These are phyloP conservation scores for Steromphala cineraria DNA, from an alignment of 2,888 invertebrate species.

Conservation along the genomic window DNA sequence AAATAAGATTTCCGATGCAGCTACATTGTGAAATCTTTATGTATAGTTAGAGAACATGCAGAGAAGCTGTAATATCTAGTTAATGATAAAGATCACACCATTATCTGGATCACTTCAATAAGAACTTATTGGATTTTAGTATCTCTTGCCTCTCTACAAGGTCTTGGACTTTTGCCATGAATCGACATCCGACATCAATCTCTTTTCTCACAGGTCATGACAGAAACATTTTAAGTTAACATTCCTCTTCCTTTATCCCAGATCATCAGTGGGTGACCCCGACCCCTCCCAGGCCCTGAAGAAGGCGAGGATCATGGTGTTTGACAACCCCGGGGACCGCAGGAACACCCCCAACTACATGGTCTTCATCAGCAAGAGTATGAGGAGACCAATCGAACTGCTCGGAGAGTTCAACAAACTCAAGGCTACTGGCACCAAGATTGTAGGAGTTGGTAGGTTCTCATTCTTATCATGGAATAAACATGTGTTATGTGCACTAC, in stretches of 20 bases:
- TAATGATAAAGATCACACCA: no score
- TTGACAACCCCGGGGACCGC: constrained; percentile 49
- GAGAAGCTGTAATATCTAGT: no score
- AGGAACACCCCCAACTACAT: constrained; percentile 57
- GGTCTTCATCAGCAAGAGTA: constrained; percentile 61
- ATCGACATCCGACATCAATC: no score
- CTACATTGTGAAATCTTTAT: no score
- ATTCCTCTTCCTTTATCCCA: constrained; percentile 25
- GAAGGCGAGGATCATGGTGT: constrained; percentile 52
- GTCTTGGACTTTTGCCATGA: no score
- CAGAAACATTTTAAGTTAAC: no score
- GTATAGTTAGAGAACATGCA: no score
- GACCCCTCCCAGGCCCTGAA: constrained; percentile 58
- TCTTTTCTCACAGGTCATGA: no score
- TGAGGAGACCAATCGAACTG: constrained; percentile 44
- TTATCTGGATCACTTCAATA: no score
- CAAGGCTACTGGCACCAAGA: constrained; percentile 55
- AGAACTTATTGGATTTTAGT: no score
- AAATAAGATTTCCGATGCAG: no score
- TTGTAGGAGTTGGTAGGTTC: constrained; percentile 59
- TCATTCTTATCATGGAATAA: not conserved
- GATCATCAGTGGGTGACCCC: constrained; percentile 56
- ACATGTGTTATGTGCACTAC: not conserved
- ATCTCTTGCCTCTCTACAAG: no score
- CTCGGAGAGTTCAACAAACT: constrained; percentile 57